Percentiles rank a stretch among this genome's conserved stretches.
phyloP scores from a whole-genome alignment of 1,140 invertebrate genomes.

The Drosophila sturtevanti region DNA sequence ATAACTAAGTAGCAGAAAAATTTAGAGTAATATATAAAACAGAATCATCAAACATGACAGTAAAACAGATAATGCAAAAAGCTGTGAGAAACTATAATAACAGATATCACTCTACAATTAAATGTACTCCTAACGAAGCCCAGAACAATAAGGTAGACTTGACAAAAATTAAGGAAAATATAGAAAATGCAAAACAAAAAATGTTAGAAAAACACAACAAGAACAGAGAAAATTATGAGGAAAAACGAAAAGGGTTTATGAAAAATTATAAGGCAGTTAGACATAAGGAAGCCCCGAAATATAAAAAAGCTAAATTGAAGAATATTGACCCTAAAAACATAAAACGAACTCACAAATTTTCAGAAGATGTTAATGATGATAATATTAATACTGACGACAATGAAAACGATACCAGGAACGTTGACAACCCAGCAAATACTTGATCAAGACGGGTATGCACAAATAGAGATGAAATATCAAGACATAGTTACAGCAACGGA shows the following conservation, averaged over 20 bases:
- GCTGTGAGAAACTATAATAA: conserved; percentile 9
- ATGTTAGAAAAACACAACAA: conserved; percentile 25
- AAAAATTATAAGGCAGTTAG: background rate
- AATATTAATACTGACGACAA: conserved; percentile 18
- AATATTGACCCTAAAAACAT: conserved; percentile 31
- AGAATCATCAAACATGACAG: conserved; percentile 4
- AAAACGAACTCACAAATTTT: conserved; percentile 28
- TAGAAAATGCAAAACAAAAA: conserved; percentile 30
- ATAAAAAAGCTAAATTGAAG: conserved; percentile 28
- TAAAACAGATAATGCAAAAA: conserved; percentile 24
- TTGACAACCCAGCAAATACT: conserved; percentile 27
- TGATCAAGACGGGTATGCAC: conserved; percentile 11
- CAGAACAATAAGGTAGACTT: conserved; percentile 16
- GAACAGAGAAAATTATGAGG: conserved; percentile 17
- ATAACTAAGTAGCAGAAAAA: conserved; percentile 5
- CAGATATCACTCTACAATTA: conserved; percentile 21
- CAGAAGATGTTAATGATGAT: conserved; percentile 17
- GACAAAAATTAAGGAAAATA: conserved; percentile 28
- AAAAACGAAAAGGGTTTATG: background rate
- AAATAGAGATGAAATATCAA: background rate
- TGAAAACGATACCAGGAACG: conserved; percentile 9
- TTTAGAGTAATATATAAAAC: conserved; percentile 19
- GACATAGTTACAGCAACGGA: too few relatives aligned
- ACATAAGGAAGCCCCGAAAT: conserved; percentile 17
- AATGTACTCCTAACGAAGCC: conserved; percentile 8